Percentiles rank a stretch among this genome's conserved stretches.
Conservation (phyloP, 2,797 vertebrate species). For the Enteromius anoplus region DNA sequence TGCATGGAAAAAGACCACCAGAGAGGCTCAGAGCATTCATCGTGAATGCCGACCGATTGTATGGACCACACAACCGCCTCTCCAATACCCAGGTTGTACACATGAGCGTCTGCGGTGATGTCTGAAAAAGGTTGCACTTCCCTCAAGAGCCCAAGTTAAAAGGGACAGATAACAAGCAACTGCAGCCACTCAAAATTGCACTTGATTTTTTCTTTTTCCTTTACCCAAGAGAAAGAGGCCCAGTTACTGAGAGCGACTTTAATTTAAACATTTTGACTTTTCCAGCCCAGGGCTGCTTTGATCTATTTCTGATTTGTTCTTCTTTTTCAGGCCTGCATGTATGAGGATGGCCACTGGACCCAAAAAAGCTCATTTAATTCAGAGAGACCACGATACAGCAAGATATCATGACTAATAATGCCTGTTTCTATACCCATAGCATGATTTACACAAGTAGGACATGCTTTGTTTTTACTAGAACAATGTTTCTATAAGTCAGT, state of each 20-base stretch:
- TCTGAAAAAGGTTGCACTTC: conserved; percentile 43
- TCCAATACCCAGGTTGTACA: conserved; percentile 16
- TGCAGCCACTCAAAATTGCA: conserved; percentile 35
- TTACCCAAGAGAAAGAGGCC: conserved; percentile 20
- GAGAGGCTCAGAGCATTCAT: conserved; percentile 10
- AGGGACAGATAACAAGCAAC: conserved; percentile 52
- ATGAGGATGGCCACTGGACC: conserved; percentile 28
- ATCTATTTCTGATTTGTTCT: conserved; percentile 54
- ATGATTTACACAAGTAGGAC: conserved; percentile 9
- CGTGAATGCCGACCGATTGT: background rate
- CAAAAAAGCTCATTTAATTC: conserved; percentile 17
- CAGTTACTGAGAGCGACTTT: conserved; percentile 47
- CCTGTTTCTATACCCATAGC: background rate
- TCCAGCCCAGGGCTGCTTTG: conserved; percentile 48
- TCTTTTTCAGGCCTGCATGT: conserved; percentile 19
- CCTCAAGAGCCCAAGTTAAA: conserved; percentile 32
- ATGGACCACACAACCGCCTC: conserved; percentile 26
- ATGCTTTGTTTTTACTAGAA: background rate
- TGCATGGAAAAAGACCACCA: conserved; percentile 7
- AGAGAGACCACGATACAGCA: background rate
- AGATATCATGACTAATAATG: conserved; percentile 2
- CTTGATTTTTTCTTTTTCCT: conserved; percentile 21
- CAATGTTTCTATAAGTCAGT: conserved; percentile 1
- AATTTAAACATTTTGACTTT: conserved; percentile 56
- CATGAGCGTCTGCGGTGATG: conserved; percentile 17